Base-by-base conservation (phyloP, 92 coral and sea anemone species). In the Scolanthus callimorphus region DNA sequence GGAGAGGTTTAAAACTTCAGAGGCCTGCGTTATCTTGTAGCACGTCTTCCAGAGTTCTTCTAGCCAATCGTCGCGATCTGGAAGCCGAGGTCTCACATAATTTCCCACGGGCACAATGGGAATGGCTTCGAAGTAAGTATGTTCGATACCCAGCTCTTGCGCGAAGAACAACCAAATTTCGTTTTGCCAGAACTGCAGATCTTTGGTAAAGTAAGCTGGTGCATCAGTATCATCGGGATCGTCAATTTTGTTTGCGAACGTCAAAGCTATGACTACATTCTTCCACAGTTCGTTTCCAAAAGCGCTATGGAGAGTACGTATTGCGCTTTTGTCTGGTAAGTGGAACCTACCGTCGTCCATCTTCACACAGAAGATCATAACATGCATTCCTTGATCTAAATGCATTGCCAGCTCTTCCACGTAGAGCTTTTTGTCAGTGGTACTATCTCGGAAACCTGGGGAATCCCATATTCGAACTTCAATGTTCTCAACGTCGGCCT, bases 61-160 rank as follows among this genome's bases (percentile, higher is more conserved):
- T 31, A 56, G 13, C 81, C 74, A 65, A 49, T 65, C 58, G 2
- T 50, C 43, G 1, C 61, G 61, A 23, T 60, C 74, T 3, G 74
- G 81, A 9, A 74, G 60, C 25, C 41, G 3, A n/a, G n/a, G n/a
- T 73, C 65, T 62, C 11, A 11, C 9, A 31, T 39, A 3, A 43
- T 56, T 69, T 55, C 80, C 80, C 4, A 60, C 60, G 13, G 80
- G 58, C n/a, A 74, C 72, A 25, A 74, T 59, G 4, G 80, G 80
- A 37, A 74, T 60, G n/a, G n/a, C n/a, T n/a, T n/a, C n/a, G n/a
- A n/a, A n/a, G n/a, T n/a, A n/a, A n/a, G n/a, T n/a, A n/a, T n/a
- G n/a, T n/a, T n/a, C n/a, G n/a, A n/a, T n/a, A n/a, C n/a, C n/a
- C n/a, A n/a, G n/a, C n/a, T n/a, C n/a, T n/a, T n/a, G 45, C n/a